phyloP scores from a whole-genome alignment of 2,113 vertebrate species.

The Xenopus borealis region DNA sequence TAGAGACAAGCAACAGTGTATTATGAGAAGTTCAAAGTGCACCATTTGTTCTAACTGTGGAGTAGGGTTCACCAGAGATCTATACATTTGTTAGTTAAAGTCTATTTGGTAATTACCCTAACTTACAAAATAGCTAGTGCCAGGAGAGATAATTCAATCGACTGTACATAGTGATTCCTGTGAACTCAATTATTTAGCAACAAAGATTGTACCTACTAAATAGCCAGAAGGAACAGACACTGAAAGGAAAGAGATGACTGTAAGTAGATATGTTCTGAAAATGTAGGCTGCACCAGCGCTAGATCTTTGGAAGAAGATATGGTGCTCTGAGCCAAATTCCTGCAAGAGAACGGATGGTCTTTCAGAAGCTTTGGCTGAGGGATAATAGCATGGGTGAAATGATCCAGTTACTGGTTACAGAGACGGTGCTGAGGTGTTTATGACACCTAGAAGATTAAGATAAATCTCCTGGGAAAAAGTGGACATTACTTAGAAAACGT shows the following conservation, averaged over 20 bases:
- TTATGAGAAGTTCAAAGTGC: too few species aligned
- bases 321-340: neutral
- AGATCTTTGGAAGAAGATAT: conserved; percentile 5
- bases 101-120: neutral
- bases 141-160: neutral
- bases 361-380: neutral
- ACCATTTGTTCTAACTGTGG: too few species aligned
- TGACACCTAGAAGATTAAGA: conserved; percentile 8
- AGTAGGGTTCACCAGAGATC: too few species aligned
- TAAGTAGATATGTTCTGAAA: neutral
- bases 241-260: neutral
- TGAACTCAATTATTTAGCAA: neutral
- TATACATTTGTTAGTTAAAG: too few species aligned
- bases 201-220: conserved; percentile 1
- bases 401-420: conserved; percentile 1
- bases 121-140: neutral
- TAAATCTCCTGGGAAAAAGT: conserved; percentile 1
- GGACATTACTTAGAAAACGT: neutral
- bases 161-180: neutral
- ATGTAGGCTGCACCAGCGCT: neutral
- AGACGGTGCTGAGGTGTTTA: conserved; percentile 3
- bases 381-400: conserved; percentile 1
- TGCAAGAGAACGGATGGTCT: neutral
- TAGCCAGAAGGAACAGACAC: neutral
- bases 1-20: too few species aligned